Conservation (phyloP, 2,888 invertebrate species). For the Abscondita cerata region DNA sequence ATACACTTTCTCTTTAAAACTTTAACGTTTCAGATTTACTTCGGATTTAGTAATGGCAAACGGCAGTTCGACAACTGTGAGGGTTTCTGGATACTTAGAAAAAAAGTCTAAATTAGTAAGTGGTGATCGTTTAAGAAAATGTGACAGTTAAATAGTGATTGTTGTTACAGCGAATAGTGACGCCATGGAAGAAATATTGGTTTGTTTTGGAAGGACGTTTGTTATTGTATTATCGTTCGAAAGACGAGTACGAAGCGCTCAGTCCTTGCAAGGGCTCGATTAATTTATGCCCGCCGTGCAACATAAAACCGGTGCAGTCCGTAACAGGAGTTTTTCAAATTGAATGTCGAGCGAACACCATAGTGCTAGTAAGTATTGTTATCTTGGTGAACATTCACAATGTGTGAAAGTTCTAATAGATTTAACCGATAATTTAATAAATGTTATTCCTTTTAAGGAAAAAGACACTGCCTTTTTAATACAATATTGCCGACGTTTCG, state of each 20-base stretch:
- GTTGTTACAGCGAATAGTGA: conserved; percentile 55
- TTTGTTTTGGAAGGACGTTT: conserved; percentile 63
- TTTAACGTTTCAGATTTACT: conserved; percentile 10
- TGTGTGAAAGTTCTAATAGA: no score
- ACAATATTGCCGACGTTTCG: no score
- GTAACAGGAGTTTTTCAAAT: conserved; percentile 57
- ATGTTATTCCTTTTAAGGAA: no score
- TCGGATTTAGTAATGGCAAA: conserved; percentile 16
- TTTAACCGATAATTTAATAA: no score
- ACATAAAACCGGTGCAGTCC: conserved; percentile 54
- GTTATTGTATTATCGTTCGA: conserved; percentile 62
- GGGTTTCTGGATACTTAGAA: conserved; percentile 62
- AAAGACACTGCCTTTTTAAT: no score
- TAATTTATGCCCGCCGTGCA: conserved; percentile 59
- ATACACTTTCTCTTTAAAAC: conserved; percentile 1
- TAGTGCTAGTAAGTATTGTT: conserved; percentile 54
- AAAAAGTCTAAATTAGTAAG: conserved; percentile 62
- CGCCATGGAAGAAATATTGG: conserved; percentile 64
- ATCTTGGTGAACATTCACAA: no score
- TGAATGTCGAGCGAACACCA: conserved; percentile 57
- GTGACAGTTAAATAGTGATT: not conserved
- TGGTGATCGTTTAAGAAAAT: conserved; percentile 7
- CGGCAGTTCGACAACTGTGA: conserved; percentile 31
- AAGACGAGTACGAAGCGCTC: conserved; percentile 61
- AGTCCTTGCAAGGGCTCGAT: conserved; percentile 63